Evolutionary conservation across 2,113 vertebrate species (phyloP), one percentile per base, ranked within the genome.

Genomic region (Amphiprion percula): DNA sequence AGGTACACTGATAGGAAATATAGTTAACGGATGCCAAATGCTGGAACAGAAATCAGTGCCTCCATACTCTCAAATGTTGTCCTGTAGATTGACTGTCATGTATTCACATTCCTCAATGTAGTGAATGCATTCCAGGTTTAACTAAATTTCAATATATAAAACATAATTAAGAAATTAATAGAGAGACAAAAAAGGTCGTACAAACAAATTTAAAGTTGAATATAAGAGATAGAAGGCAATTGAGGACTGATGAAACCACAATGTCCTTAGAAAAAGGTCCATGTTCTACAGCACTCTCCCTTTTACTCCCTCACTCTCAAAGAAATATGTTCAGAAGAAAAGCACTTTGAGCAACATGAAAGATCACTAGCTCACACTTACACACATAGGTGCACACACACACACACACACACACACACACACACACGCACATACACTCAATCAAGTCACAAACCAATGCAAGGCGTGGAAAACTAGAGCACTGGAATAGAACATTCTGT

Each of bases 401-500:
- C 58, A 63, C 37, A 59, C 21, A 41, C 59, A 67, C 68, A 63
- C 58, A 63, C 37, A 59, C 21, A 37, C 37, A 26, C 11, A 33
- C 74, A 41, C 39, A 8, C 4, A n/a, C 46, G 12, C 37, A 28
- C 50, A 69, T 24, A 61, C 0, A 0, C 61, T 61, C 47, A 53
- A 19, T 66, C 24, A 78, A 66, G 74, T 77, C 56, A 75, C 52
- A 87, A 81, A 89, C 63, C 50, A 63, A 74, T 76, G 73, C 81
- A 89, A 88, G 85, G 59, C 14, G n/a, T 80, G 80, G 74, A 84
- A 89, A 87, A 87, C 61, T 77, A 58, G 80, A 88, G 79, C 21
- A 56, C 62, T 74, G 67, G 90, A 93, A 90, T 86, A 88, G 89
- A 92, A 94, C 92, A 91, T 92, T 90, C 73, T 90, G 89, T 92